These are phyloP conservation scores for Hirtodrosophila alboralis DNA, from an alignment of 2,888 invertebrate species.

Conservation along the genomic window DNA sequence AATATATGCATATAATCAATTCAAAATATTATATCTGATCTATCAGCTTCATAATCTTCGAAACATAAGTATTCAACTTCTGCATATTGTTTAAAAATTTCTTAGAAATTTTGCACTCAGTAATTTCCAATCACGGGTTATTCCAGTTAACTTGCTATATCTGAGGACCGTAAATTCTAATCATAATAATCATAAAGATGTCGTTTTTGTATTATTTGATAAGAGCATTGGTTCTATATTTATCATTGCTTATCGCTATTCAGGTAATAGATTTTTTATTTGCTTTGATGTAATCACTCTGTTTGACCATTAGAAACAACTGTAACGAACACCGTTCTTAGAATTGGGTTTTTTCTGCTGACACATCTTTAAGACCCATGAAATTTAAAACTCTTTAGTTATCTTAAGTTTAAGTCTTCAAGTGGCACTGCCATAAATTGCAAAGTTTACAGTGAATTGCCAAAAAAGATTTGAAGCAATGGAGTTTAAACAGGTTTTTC, in stretches of 20 bases:
- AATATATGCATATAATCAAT: no score
- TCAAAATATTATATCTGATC: no score
- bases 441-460: neutral
- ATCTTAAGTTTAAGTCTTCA: neutral
- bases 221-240: slow-evolving; percentile 13
- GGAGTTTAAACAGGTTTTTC: slow-evolving; percentile 7
- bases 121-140: slow-evolving; percentile 19
- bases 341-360: neutral
- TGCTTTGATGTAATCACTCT: slow-evolving; percentile 21
- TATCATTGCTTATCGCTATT: slow-evolving; percentile 39
- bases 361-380: neutral
- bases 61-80: no score
- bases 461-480: neutral
- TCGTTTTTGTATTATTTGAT: slow-evolving; percentile 47
- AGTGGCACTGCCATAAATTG: slow-evolving; percentile 3
- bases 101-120: neutral
- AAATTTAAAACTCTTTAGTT: neutral
- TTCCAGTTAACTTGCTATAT: slow-evolving; percentile 5
- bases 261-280: slow-evolving; percentile 12
- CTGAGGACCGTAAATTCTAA: slow-evolving; percentile 29
- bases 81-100: neutral
- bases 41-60: no score
- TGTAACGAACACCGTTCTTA: neutral
- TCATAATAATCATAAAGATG: slow-evolving; percentile 15
- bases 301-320: slow-evolving; percentile 9